Conservation (phyloP, 2,797 vertebrate genomes). For the Peromyscus nudipes region DNA sequence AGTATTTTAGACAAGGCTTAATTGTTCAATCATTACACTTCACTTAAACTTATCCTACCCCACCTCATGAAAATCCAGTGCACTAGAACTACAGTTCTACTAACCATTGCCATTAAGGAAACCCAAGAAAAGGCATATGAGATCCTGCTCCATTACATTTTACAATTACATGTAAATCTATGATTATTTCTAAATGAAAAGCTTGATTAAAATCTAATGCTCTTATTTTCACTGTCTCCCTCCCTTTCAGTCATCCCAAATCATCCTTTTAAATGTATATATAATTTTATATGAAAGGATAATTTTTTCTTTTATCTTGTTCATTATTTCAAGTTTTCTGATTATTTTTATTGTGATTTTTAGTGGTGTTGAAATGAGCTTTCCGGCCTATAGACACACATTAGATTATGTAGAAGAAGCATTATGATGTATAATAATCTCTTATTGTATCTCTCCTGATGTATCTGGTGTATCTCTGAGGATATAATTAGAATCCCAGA, state of each 20-base stretch:
- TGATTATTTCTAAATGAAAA: slow-evolving; percentile 47
- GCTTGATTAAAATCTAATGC: background rate
- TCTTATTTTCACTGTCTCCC: background rate
- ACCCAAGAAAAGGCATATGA: background rate
- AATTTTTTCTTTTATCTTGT: slow-evolving; percentile 7
- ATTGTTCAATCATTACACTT: background rate
- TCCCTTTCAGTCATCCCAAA: background rate
- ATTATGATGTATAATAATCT: background rate
- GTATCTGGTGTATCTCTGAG: background rate
- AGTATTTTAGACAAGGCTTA: background rate
- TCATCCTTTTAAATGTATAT: background rate
- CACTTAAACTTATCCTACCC: background rate
- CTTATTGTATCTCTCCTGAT: background rate
- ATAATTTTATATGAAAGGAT: slow-evolving; percentile 18
- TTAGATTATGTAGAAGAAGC: background rate
- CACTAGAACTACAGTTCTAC: background rate
- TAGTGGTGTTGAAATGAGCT: background rate
- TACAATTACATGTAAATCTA: background rate
- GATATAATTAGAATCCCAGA: background rate
- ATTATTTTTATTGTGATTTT: slow-evolving; percentile 10
- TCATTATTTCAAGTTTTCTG: slow-evolving; percentile 8
- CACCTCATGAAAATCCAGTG: background rate
- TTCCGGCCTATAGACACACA: background rate
- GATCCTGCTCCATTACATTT: background rate
- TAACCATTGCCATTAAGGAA: background rate